Evolutionary conservation across 2,888 invertebrate genomes (phyloP), one percentile per base, ranked within the genome.

Genomic region (Galeruca laticollis): DNA sequence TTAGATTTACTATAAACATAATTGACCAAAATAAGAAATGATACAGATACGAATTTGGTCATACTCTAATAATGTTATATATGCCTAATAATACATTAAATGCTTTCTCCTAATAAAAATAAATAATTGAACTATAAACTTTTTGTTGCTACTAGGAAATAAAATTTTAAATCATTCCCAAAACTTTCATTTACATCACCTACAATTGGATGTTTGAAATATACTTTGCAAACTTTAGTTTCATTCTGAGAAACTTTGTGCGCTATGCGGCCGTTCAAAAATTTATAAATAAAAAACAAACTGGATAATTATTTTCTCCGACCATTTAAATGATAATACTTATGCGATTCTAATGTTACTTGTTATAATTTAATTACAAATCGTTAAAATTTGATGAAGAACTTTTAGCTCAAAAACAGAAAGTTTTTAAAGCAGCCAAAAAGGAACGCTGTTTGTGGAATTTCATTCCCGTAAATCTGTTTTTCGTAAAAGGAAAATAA

Each of bases 11-110:
- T 26, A 40, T 51, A 57, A 31, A 51, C 33, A 54, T 9, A 21
- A 40, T 60, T 40, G 52, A 61, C 52, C 49, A 56, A 68, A 52
- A 54, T 51, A 68, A 49, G 13, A 66, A 49, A 15, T n/a, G n/a
- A 11, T 33, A 15, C 9, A 40, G 20, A 18, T n/a, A 49, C 5
- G 1, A 18, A 18, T 47, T 47, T 47, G 47, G 47, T 47, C 47
- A 47, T 47, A 47, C 10, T 47, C 18, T 47, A 47, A 47, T 18
- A 47, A 47, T 15, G 47, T 15, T 47, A 47, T 15, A 47, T 18
- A 18, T 47, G 18, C 18, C 18, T 47, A 47, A 18, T 18, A 18
- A 47, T 47, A 47, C 18, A 47, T 47, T 47, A 0, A 47, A 2
- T 40, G 13, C 26, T 52, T 54, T n/a, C 8, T 21, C 13, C 54